Conservation (phyloP, 2,888 invertebrate genomes). For the Spisula subtruncata region DNA sequence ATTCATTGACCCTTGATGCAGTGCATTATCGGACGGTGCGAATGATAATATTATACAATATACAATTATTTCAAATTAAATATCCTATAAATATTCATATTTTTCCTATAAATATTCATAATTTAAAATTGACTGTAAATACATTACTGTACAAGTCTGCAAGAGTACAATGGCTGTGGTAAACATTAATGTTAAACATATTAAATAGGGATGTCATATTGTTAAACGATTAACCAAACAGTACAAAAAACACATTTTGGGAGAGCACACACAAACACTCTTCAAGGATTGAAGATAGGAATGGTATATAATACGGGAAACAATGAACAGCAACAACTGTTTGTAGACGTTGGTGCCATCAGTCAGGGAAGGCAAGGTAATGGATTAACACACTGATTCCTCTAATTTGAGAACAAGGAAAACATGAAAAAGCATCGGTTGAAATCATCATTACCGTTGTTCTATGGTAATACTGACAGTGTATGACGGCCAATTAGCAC, state of each 20-base stretch:
- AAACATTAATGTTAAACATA: constrained; percentile 13
- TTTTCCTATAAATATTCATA: neutral
- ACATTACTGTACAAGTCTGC: neutral
- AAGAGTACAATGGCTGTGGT: neutral
- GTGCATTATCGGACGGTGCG: neutral
- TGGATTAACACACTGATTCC: constrained; percentile 64
- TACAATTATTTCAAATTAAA: neutral
- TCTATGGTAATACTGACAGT: constrained; percentile 53
- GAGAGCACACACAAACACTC: constrained; percentile 19
- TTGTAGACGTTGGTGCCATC: constrained; percentile 56
- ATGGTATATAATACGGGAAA: constrained; percentile 23
- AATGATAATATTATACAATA: no score
- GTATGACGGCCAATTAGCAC: constrained; percentile 56
- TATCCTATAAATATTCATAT: neutral
- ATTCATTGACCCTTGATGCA: no score
- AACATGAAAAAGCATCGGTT: constrained; percentile 61
- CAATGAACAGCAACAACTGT: constrained; percentile 59
- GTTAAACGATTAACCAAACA: constrained; percentile 28
- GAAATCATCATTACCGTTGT: constrained; percentile 55
- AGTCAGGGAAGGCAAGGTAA: constrained; percentile 66
- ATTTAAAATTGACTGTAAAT: constrained; percentile 1
- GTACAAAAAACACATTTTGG: neutral
- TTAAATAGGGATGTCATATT: constrained; percentile 24
- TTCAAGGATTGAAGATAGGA: constrained; percentile 1
- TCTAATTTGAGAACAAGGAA: constrained; percentile 68